Evolutionary conservation across 2,113 vertebrate species (phyloP), one percentile per base, ranked within the genome.

Genomic region (Brachyhypopomus occidentalis): DNA sequence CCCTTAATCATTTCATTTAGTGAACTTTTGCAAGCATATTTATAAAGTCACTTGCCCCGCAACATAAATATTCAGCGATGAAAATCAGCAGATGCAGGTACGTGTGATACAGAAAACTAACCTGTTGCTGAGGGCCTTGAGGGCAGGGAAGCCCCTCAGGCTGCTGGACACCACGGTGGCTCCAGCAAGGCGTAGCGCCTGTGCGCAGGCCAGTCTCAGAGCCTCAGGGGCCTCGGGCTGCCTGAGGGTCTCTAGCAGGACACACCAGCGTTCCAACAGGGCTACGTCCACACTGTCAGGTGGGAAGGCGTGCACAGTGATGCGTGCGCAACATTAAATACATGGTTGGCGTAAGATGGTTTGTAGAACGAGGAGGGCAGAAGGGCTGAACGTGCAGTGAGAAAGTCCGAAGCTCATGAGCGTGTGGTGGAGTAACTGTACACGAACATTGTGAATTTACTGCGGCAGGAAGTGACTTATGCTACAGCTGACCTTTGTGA

Each of bases 131-230:
- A 94, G 36, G 0, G 20, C 30, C 30, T 87, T 59, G 1, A 59
- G 0, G 55, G 84, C 5, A 1, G 52, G 48, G 0, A 0, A 30
- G 55, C 63, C 74, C 2, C 16, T 82, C 56, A 84, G 75, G 62
- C 84, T 83, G 0, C 0, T 62, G 79, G 0, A 79, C 82, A 95
- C 82, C 30, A 95, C 55, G 0, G 16, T 22, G 0, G 82, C 83
- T 45, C 92, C 95, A 0, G 92, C 92, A 0, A 70, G 62, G 66
- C 72, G 89, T 59, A 96, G 88, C 72, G 94, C 91, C 60, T 89
- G 84, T 2, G 94, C 94, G 0, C 94, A 95, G 0, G 93, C 93
- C 85, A 93, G 82, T 67, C 96, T 90, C 79, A 95, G 91, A 60
- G 88, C 87, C 86, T 96, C 95, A 0, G 79, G 88, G 0, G 87